Base-by-base conservation (phyloP, 2,888 invertebrate genomes). In the Drosophila mimetica region DNA sequence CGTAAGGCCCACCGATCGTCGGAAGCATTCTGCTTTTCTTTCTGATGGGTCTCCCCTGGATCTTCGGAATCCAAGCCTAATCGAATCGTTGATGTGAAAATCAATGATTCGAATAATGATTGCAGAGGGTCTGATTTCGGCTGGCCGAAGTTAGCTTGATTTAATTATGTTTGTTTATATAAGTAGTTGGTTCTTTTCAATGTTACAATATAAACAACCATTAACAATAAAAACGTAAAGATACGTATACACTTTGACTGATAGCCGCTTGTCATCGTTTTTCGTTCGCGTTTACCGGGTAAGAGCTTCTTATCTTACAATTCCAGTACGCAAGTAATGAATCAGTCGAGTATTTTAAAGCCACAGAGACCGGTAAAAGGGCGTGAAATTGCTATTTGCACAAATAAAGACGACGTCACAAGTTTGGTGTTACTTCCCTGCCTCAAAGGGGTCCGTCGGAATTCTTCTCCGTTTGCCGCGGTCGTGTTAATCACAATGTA, bases 51-150 rank as follows among this genome's bases (percentile, higher is more conserved):
- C 89, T 94, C 2, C 93, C 94, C 2, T 94, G 94, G 94, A 90
- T 94, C 36, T 94, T 94, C 83, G 94, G 94, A 11, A 89, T 94
- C 42, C 91, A n/a, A n/a, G n/a, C n/a, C n/a, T n/a, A n/a, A n/a
- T n/a, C n/a, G n/a, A n/a, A n/a, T n/a, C n/a, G n/a, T n/a, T n/a
- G n/a, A n/a, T n/a, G n/a, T n/a, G n/a, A n/a, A n/a, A n/a, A n/a
- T n/a, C n/a, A n/a, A n/a, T n/a, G n/a, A n/a, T n/a, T n/a, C n/a
- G n/a, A n/a, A n/a, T n/a, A n/a, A n/a, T n/a, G n/a, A n/a, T n/a
- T n/a, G n/a, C n/a, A n/a, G n/a, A n/a, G n/a, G n/a, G n/a, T n/a
- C n/a, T n/a, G n/a, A n/a, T n/a, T n/a, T n/a, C n/a, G n/a, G n/a
- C n/a, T n/a, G n/a, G n/a, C n/a, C n/a, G n/a, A n/a, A n/a, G n/a